These are phyloP conservation scores for Hephaestus fuliginosus DNA, from an alignment of 2,797 vertebrate species.

Conservation along the genomic window DNA sequence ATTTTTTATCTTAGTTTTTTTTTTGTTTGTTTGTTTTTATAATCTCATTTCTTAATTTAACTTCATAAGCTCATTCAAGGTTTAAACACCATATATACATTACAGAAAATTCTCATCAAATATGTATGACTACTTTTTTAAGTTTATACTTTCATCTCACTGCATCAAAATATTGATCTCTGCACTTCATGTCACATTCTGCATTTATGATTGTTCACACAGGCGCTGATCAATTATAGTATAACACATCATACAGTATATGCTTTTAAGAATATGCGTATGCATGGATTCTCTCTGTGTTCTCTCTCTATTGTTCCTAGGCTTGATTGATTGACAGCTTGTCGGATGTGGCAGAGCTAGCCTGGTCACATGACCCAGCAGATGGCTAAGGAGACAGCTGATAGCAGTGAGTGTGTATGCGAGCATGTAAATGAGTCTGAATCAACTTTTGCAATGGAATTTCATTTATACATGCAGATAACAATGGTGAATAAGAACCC, in stretches of 20 bases:
- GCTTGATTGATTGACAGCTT: slow-evolving; percentile 94
- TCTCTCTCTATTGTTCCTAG: slow-evolving; percentile 68
- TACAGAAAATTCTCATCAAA: neutral
- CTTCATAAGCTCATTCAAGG: neutral
- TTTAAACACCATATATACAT: neutral
- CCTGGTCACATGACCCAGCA: slow-evolving; percentile 88
- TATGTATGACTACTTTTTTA: neutral
- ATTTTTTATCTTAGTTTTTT: neutral
- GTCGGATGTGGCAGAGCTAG: slow-evolving; percentile 86
- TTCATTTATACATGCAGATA: slow-evolving; percentile 9
- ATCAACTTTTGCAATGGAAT: slow-evolving; percentile 34
- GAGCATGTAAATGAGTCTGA: slow-evolving; percentile 53
- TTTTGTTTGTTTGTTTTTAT: too few species aligned
- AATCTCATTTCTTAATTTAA: neutral
- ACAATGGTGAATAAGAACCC: neutral
- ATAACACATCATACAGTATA: neutral
- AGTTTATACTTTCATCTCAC: neutral
- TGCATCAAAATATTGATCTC: neutral
- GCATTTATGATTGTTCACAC: slow-evolving; percentile 7
- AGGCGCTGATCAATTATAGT: neutral
- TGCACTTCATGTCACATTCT: neutral
- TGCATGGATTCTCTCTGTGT: slow-evolving; percentile 9
- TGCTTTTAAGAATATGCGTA: neutral
- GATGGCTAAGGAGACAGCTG: slow-evolving; percentile 86
- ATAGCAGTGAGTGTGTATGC: slow-evolving; percentile 49